phyloP scores from a whole-genome alignment of 2,113 vertebrate species.

The Gymnobelideus leadbeateri region DNA sequence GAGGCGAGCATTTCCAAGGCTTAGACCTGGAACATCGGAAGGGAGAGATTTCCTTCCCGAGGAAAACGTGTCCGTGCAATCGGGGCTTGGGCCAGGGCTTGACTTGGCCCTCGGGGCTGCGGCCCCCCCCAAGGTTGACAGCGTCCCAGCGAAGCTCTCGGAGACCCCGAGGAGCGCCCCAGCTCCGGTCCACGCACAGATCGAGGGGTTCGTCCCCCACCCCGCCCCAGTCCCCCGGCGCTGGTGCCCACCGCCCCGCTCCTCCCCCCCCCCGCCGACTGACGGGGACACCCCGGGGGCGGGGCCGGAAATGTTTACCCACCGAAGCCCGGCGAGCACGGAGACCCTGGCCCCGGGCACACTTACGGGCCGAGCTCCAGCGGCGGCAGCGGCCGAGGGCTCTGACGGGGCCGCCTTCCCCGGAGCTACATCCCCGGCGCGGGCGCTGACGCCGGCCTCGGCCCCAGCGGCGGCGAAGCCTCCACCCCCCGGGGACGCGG shows the following conservation, averaged over 20 bases:
- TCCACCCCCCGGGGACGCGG: slow-evolving; percentile 43
- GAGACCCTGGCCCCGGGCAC: neutral
- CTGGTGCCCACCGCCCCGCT: neutral
- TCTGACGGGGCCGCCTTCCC: slow-evolving; percentile 60
- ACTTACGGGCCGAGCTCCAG: neutral
- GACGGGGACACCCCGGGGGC: neutral
- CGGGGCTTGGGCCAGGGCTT: neutral
- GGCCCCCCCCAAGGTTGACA: neutral
- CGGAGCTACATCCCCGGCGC: slow-evolving; percentile 67
- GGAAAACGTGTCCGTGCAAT: neutral
- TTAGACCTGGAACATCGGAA: too few species aligned
- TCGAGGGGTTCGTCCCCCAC: neutral
- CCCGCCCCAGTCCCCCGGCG: neutral
- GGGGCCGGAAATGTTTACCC: slow-evolving; percentile 62
- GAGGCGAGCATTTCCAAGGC: neutral
- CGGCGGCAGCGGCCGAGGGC: neutral
- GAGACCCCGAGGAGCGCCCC: neutral
- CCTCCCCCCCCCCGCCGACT: neutral
- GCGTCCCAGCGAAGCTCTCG: neutral
- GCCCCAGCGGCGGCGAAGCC: slow-evolving; percentile 63
- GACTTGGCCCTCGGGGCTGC: neutral
- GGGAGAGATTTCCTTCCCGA: neutral
- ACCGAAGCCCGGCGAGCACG: rapidly evolving
- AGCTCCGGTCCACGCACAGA: too few species aligned
- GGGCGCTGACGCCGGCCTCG: slow-evolving; percentile 34